These are phyloP conservation scores for Sebastes oblongus DNA, from an alignment of 2,797 vertebrate genomes.

Conservation along the genomic window DNA sequence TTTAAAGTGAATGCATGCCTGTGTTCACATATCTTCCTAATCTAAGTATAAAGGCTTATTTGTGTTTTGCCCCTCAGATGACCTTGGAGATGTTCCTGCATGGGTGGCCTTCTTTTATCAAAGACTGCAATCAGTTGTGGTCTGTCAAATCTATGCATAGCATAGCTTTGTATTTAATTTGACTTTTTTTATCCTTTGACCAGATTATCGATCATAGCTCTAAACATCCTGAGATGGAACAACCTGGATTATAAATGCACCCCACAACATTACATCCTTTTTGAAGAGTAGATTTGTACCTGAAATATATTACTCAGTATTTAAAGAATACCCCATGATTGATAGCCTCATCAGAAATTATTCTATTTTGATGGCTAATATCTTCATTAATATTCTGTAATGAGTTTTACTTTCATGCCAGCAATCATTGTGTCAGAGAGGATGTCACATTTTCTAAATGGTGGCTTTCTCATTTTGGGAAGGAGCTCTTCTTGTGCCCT, in stretches of 20 bases:
- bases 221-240: not conserved
- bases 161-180: conserved; percentile 8
- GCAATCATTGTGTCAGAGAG: conserved; percentile 54
- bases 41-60: conserved; percentile 33
- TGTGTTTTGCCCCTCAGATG: conserved; percentile 29
- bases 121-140: not conserved
- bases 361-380: conserved; percentile 66
- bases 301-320: conserved; percentile 26
- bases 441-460: conserved; percentile 55
- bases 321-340: conserved; percentile 51
- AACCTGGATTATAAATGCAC: not conserved
- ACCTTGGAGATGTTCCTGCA: conserved; percentile 36
- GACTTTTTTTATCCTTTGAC: not conserved
- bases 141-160: conserved; percentile 16
- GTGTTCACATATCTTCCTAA: conserved; percentile 29
- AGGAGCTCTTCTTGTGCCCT: conserved; percentile 49
- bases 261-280: not conserved
- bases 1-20: conserved; percentile 29
- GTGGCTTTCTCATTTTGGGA: conserved; percentile 54
- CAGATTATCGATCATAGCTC: not conserved
- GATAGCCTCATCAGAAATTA: conserved; percentile 51
- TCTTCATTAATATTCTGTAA: conserved; percentile 67
- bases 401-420: conserved; percentile 64
- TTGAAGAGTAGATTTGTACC: conserved; percentile 4
- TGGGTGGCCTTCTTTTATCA: not conserved